Evolutionary conservation across 1,140 invertebrate species (phyloP), one percentile per base, ranked within the genome.

Genomic region (Heliconius hermathena): DNA sequence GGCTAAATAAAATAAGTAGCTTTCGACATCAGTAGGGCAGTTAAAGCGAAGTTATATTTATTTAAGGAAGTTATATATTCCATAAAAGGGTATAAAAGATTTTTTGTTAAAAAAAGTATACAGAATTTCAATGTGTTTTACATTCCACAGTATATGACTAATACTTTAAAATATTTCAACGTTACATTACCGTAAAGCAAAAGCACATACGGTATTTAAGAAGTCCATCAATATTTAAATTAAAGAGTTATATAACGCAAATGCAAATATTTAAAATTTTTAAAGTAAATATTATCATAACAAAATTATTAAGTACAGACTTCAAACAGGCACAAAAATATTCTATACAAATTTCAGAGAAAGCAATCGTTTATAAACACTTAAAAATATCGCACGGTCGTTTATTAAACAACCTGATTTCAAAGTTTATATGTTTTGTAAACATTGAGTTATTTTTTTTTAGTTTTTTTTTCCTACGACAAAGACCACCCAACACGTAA

Each of bases 401-500:
- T 49, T 81, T 75, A 81, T 77, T 80, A 81, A 83, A 82, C 81
- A 86, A 84, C 81, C 74, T 75, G 77, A 88, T 80, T 84, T 81
- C 81, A 71, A 71, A 76, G 33, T 83, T 84, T 84, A 83, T 79
- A 83, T 90, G 85, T 93, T 93, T 91, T 85, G 84, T 81, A 90
- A 90, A 90, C 85, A 86, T 85, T 60, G 71, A 77, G 81, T 84
- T 87, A 83, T 86, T 88, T 91, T 89, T 89, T 89, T 89, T 88
- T 87, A 88, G 1, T 1, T 16, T 29, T 66, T 8, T 22, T 26
- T 0, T 29, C n/a, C 87, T 82, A 84, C 89, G 84, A 90, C 83
- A 90, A 85, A 66, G 91, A 90, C 91, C 91, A 93, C 91, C 91
- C 90, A 92, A 84, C 82, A 77, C 73, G 90, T 80, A 84, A 86